These are phyloP conservation scores for Phyllotreta cruciferae DNA, from an alignment of 2,888 invertebrate species.

Conservation along the genomic window DNA sequence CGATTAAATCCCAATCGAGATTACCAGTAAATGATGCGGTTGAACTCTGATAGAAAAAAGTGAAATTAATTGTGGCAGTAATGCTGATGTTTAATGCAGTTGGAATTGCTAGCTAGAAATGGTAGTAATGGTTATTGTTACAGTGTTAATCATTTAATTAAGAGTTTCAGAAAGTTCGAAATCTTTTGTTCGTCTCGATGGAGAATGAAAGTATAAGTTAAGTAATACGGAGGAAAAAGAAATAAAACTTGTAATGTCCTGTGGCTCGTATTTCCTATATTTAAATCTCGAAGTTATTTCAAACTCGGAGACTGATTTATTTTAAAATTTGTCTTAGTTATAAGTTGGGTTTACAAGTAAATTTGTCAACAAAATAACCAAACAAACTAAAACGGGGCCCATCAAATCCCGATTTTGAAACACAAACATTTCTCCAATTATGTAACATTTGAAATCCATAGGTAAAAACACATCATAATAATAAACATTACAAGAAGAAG, in stretches of 20 bases:
- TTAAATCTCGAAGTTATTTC: background rate
- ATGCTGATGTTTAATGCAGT: background rate
- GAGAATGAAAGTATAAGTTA: background rate
- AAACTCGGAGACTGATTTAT: background rate
- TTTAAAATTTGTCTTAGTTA: background rate
- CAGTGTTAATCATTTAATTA: conserved; percentile 18
- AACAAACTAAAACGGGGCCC: conserved; percentile 11
- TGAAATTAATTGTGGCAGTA: conserved; percentile 24
- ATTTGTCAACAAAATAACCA: conserved; percentile 19
- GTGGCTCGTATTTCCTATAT: too few species aligned
- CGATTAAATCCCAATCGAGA: background rate
- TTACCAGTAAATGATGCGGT: conserved; percentile 8
- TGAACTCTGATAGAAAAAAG: conserved; percentile 28
- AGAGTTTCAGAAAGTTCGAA: background rate
- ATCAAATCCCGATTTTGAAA: conserved; percentile 17
- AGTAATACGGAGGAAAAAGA: too few species aligned
- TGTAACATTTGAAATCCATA: conserved; percentile 11
- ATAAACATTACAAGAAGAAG: conserved; percentile 4
- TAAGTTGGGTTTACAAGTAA: conserved; percentile 4
- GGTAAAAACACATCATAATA: conserved; percentile 10
- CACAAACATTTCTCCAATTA: conserved; percentile 14
- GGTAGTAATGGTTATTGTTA: conserved; percentile 8
- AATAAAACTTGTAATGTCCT: too few species aligned
- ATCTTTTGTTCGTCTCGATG: background rate
- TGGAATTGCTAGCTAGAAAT: too few species aligned